Evolutionary conservation across 2,797 vertebrate genomes (phyloP), one percentile per base, ranked within the genome.

Genomic region (Parotocinclus haroldoi): DNA sequence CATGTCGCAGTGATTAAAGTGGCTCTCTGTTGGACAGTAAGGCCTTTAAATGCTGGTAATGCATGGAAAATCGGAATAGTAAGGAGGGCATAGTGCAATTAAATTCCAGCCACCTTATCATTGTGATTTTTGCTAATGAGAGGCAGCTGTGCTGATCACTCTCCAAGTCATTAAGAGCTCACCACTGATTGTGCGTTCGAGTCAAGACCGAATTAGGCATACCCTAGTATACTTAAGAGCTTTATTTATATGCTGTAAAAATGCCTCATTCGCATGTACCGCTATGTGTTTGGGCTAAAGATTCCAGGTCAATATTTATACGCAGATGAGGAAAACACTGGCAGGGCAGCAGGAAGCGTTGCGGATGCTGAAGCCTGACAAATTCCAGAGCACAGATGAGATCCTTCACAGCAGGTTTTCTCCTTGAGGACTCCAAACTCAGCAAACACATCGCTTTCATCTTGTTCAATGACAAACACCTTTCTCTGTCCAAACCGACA

Each of bases 51-150:
- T 53, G 49, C 57, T 48, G 27, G 46, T 57, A 64, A 65, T 50
- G 10, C 56, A 44, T 37, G 10, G 11, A 50, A 53, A 65, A 54
- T n/a, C 36, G 66, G 56, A 65, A 52, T n/a, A n/a, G n/a, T n/a
- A 53, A 44, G 58, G 54, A 58, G 66, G 42, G 66, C 49, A 67
- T 45, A 13, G 27, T 46, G 63, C 56, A 72, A 75, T 76, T 69
- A 70, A 50, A 75, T 75, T 19, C 66, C 49, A 64, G 66, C 10
- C 50, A 70, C 58, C 63, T 71, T 66, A 75, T 72, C 72, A 60
- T 51, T 48, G 57, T 49, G 52, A 73, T 72, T 72, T 55, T 63
- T 74, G 66, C 58, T 79, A 77, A 80, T 70, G 53, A 62, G 38
- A 73, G 50, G 52, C 63, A 76, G 72, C 74, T 76, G 77, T 48